phyloP scores from a whole-genome alignment of 2,888 invertebrate genomes.

The Melanchra persicariae region DNA sequence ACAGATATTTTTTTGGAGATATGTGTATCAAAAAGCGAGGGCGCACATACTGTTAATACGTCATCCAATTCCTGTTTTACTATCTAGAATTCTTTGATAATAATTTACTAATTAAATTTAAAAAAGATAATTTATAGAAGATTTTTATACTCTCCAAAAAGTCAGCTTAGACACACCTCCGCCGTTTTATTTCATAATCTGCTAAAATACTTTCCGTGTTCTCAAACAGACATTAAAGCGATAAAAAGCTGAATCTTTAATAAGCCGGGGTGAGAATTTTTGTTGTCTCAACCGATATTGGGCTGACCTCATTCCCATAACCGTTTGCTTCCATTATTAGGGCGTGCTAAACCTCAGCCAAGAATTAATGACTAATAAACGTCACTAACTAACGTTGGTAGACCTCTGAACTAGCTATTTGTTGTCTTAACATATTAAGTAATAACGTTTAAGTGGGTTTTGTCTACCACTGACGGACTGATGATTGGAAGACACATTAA shows the following conservation, averaged over 20 bases:
- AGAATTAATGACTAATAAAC: slow-evolving; percentile 55
- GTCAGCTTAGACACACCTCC: neutral
- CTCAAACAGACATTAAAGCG: slow-evolving; percentile 39
- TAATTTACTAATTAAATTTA: neutral
- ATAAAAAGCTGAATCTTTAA: slow-evolving; percentile 42
- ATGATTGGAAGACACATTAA: slow-evolving; percentile 16
- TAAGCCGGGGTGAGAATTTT: slow-evolving; percentile 39
- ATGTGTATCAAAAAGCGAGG: too few relatives aligned
- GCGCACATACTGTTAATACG: too few relatives aligned
- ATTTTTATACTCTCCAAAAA: neutral
- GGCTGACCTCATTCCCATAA: slow-evolving; percentile 57
- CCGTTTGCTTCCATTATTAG: slow-evolving; percentile 32
- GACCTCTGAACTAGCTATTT: slow-evolving; percentile 28
- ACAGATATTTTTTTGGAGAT: too few relatives aligned
- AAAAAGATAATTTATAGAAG: too few relatives aligned
- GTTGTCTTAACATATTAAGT: slow-evolving; percentile 17
- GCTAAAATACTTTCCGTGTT: slow-evolving; percentile 55
- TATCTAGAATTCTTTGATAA: neutral
- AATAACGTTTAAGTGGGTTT: slow-evolving; percentile 7
- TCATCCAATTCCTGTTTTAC: too few relatives aligned
- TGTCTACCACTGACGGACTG: neutral
- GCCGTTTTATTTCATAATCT: slow-evolving; percentile 41
- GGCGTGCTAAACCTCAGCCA: slow-evolving; percentile 47
- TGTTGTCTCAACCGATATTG: slow-evolving; percentile 57
- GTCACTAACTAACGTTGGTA: slow-evolving; percentile 35